A percentile compares a stretch with the other conserved stretches of the same genome.
phyloP scores from a whole-genome alignment of 1,140 invertebrate genomes.

The Halesus radiatus region DNA sequence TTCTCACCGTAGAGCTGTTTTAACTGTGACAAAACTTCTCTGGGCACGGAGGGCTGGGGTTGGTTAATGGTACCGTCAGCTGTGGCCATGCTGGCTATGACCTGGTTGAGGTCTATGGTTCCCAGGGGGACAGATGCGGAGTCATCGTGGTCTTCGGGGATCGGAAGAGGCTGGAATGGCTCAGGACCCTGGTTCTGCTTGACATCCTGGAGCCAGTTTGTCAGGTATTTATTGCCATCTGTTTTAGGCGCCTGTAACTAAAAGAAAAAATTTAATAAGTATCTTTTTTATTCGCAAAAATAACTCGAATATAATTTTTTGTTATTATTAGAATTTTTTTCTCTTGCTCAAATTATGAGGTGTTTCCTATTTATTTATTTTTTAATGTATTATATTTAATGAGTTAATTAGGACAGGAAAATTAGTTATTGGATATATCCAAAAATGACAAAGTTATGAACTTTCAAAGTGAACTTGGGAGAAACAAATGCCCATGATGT shows the following conservation, averaged over 20 bases:
- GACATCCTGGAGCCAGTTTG: constrained; percentile 46
- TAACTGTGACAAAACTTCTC: constrained; percentile 33
- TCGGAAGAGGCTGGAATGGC: constrained; percentile 43
- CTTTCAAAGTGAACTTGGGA: no score
- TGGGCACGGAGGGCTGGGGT: constrained; percentile 28
- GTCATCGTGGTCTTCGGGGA: constrained; percentile 30
- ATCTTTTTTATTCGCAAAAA: no score
- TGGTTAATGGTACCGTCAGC: constrained; percentile 39
- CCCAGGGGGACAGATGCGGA: not conserved
- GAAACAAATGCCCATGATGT: no score
- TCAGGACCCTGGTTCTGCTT: constrained; percentile 28
- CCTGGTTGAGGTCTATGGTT: constrained; percentile 26
- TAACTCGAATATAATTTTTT: no score
- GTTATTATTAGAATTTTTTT: no score
- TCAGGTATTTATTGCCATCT: constrained; percentile 44
- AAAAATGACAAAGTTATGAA: no score
- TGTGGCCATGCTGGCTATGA: constrained; percentile 2
- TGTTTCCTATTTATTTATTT: no score
- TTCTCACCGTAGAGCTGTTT: constrained; percentile 50
- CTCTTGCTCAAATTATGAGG: no score
- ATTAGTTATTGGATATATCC: no score
- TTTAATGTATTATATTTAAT: no score
- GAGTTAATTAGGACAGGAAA: no score
- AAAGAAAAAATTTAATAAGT: not conserved
- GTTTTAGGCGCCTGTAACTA: constrained; percentile 31